phyloP scores from a whole-genome alignment of 2,797 vertebrate genomes.

The Epinephelus coioides region DNA sequence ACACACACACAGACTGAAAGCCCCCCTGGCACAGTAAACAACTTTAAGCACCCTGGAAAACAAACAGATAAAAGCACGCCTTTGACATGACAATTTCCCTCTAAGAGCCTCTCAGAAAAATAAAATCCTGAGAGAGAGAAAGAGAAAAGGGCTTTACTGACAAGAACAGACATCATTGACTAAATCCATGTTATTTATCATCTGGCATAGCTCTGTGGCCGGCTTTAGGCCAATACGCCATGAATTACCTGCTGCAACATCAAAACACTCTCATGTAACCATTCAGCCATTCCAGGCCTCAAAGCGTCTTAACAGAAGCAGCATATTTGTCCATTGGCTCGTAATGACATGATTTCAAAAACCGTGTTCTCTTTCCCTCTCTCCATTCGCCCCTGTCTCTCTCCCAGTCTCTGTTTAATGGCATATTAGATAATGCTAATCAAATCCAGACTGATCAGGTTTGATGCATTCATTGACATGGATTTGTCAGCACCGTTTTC shows the following conservation, averaged over 20 bases:
- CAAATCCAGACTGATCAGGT: slow-evolving; percentile 71
- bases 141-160: slow-evolving; percentile 72
- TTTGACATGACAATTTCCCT: slow-evolving; percentile 83
- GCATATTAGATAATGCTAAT: slow-evolving; percentile 70
- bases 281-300: slow-evolving; percentile 68
- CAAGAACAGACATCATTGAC: slow-evolving; percentile 80
- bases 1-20: slow-evolving; percentile 61
- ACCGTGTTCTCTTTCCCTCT: slow-evolving; percentile 38
- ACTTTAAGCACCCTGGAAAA: slow-evolving; percentile 84
- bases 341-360: slow-evolving; percentile 68
- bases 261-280: slow-evolving; percentile 72
- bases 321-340: slow-evolving; percentile 61
- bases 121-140: slow-evolving; percentile 76
- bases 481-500: slow-evolving; percentile 67
- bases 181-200: slow-evolving; percentile 82
- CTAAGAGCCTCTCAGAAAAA: slow-evolving; percentile 82
- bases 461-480: slow-evolving; percentile 74
- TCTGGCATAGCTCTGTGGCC: slow-evolving; percentile 76
- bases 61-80: slow-evolving; percentile 84
- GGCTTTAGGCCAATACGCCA: slow-evolving; percentile 70
- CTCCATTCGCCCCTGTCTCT: slow-evolving; percentile 12
- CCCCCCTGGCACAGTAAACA: slow-evolving; percentile 81
- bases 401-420: slow-evolving; percentile 50
- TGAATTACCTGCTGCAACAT: slow-evolving; percentile 82
- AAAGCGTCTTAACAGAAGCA: slow-evolving; percentile 70